Evolutionary conservation across 2,888 invertebrate genomes (phyloP), one percentile per base, ranked within the genome.

Genomic region (Cantharis rustica): DNA sequence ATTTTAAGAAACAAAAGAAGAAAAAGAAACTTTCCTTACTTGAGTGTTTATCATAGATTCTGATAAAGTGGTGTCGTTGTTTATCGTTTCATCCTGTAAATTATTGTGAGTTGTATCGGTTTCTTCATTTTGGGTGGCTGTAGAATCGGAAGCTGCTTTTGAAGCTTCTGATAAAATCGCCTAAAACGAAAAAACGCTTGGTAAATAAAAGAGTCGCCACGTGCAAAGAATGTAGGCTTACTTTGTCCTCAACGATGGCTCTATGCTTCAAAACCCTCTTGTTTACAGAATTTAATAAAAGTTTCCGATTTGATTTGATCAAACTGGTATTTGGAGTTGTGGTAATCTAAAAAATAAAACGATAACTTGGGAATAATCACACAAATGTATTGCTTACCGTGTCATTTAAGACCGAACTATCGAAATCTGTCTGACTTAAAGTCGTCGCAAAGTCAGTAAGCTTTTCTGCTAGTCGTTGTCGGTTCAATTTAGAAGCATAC

Each of bases 401-500:
- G 15, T 63, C 23, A 64, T 20, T 71, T 27, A 23, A 68, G 2
- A 47, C 15, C 7, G 31, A 13, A 31, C 68, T 47, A 23, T 83
- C 82, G 16, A 77, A 78, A 2, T 82, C 79, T 69, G 81, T 80
- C 72, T 82, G 81, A 10, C 81, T 78, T 27, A 86, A 73, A 79
- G 81, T 82, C 10, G 81, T 72, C 5, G 84, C 83, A 16, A 88
- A 72, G 66, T 86, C 86, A 0, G 91, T 90, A 23, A 98, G 89
- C 85, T 94, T 94, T 81, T 96, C 95, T 0, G 95, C 95, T 66
- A 98, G 89, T 83, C 95, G 93, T 82, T 93, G 91, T 82, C 93
- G 92, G 20, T 95, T 93, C 11, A 95, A 89, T 80, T 95, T 93
- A 0, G 93, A 92, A 0, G 97, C 96, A 88, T 97, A 98, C 86